A percentile compares a stretch with the other conserved stretches of the same genome.
phyloP scores from a whole-genome alignment of 2,113 vertebrate genomes.

The Pycnonotus jocosus region DNA sequence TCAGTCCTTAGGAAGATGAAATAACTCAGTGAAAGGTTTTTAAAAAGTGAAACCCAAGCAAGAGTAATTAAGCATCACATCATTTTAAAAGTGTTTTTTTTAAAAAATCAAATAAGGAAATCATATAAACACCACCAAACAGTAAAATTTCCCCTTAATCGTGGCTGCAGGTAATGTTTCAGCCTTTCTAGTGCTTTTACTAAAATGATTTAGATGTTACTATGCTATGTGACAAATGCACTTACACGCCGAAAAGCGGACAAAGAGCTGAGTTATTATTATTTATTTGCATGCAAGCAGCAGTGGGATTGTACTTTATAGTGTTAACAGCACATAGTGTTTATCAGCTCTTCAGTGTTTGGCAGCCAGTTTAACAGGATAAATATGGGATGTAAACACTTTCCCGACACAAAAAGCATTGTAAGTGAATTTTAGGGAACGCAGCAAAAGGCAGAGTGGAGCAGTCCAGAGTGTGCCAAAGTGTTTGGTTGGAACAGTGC shows the following conservation, averaged over 20 bases:
- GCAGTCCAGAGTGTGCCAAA: accelerated
- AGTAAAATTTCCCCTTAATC: neutral
- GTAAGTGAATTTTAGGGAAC: neutral
- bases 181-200: slow-evolving; percentile 2
- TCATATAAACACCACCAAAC: neutral
- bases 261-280: neutral
- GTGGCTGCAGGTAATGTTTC: neutral
- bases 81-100: neutral
- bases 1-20: neutral
- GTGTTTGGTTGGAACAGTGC: accelerated
- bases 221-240: neutral
- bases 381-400: neutral
- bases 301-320: slow-evolving; percentile 4
- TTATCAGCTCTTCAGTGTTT: slow-evolving; percentile 18
- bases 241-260: neutral
- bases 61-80: neutral
- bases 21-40: neutral
- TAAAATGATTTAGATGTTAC: slow-evolving; percentile 23
- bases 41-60: neutral
- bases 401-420: neutral
- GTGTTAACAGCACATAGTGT: neutral
- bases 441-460: accelerated
- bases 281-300: slow-evolving; percentile 38
- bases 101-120: neutral
- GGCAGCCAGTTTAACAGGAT: neutral